Conservation (phyloP, 1,140 invertebrate genomes). For the Sarcophaga peregrina region DNA sequence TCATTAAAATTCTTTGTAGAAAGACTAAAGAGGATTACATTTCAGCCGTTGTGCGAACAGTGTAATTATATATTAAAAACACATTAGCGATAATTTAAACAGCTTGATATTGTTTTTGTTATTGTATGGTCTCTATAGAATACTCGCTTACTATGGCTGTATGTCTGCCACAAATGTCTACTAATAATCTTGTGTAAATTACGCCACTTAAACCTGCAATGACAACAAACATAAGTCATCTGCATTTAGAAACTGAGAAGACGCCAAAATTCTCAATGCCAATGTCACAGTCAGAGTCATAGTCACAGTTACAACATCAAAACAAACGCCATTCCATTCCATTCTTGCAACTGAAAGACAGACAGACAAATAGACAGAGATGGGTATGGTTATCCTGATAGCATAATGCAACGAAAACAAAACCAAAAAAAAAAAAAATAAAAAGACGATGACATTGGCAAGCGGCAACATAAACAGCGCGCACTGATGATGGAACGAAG, state of each 20-base stretch:
- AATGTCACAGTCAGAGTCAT: neutral
- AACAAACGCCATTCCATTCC: neutral
- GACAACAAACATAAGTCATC: slow-evolving; percentile 10
- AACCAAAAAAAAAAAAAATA: too few species aligned
- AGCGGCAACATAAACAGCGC: neutral
- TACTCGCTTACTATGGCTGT: neutral
- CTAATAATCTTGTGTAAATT: slow-evolving; percentile 15
- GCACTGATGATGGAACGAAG: neutral
- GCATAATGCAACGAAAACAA: too few species aligned
- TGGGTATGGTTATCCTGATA: too few species aligned
- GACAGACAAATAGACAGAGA: too few species aligned
- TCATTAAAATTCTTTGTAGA: neutral
- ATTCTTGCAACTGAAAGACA: neutral
- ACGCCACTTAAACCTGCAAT: neutral
- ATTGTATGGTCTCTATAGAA: neutral
- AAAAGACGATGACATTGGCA: neutral
- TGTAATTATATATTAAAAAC: neutral
- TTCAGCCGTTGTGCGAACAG: neutral
- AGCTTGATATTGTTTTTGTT: neutral
- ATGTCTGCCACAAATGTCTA: neutral
- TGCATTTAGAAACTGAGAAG: slow-evolving; percentile 5
- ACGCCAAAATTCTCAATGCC: slow-evolving; percentile 13
- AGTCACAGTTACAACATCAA: neutral
- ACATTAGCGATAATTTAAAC: neutral
- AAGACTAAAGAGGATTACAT: neutral